Conservation (phyloP, 2,797 vertebrate genomes). For the Sylvia borin region DNA sequence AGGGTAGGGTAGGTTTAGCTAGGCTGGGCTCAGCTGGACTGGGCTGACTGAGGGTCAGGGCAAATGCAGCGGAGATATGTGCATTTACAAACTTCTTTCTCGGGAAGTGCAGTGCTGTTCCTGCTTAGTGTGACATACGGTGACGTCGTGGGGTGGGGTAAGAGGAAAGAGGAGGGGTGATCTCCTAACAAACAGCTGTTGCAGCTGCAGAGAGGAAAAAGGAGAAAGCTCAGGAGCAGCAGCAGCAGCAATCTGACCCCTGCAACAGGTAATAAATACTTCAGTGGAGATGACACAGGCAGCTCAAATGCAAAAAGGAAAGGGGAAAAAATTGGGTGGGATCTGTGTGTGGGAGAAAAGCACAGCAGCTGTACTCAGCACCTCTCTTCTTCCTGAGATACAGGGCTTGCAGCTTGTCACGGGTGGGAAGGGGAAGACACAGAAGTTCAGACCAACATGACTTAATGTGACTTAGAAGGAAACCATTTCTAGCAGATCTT, state of each 20-base stretch:
- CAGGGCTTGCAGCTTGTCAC: neutral
- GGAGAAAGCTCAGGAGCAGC: neutral
- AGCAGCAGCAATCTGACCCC: neutral
- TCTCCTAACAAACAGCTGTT: slow-evolving; percentile 23
- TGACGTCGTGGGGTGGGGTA: slow-evolving; percentile 53
- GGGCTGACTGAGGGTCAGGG: neutral
- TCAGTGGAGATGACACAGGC: neutral
- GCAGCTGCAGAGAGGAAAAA: slow-evolving; percentile 10
- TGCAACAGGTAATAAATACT: slow-evolving; percentile 27
- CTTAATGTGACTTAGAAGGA: neutral
- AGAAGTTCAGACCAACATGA: neutral
- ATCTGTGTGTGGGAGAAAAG: neutral
- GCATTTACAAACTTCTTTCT: neutral
- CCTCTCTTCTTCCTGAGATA: neutral
- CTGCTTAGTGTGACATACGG: neutral
- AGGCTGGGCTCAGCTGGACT: neutral
- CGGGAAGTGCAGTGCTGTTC: neutral
- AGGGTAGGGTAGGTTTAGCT: accelerated
- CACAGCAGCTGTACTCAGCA: neutral
- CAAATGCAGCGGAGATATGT: neutral
- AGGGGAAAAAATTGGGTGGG: neutral
- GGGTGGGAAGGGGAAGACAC: neutral
- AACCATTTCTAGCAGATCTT: neutral
- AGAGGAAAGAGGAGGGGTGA: slow-evolving; percentile 54
- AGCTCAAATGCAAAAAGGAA: neutral